Base-by-base conservation (phyloP, 2,888 invertebrate genomes). In the Apodemia zela region DNA sequence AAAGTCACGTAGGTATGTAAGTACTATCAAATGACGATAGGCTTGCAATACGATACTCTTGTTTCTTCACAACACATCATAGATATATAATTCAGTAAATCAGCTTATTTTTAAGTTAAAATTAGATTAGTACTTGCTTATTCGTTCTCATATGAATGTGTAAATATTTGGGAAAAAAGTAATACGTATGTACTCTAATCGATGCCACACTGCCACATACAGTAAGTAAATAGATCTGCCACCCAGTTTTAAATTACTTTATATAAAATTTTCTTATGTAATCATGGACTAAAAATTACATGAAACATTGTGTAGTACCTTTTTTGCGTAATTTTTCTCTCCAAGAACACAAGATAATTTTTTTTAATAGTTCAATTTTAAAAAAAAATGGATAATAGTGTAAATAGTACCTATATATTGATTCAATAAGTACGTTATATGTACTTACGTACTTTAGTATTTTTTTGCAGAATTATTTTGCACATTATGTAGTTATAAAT, bases 21-120 rank as follows among this genome's bases (percentile, higher is more conserved):
- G 54, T 29, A 57, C 54, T 29, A 57, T 57, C 54, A 29, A 57
- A 29, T 57, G 25, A 57, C 54, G 54, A 57, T 57, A 57, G 54
- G n/a, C 54, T 57, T 29, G n/a, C 29, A 29, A 25, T 25, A 29
- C 18, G 54, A 29, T 57, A 57, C 25, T 57, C 25, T 54, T 8
- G 25, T 57, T 57, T 57, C n/a, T 57, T 29, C 57, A 57, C 57
- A 29, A 29, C n/a, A 54, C 6, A 57, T 29, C 7, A n/a, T 1
- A n/a, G 15, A 25, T 29, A 29, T 3, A 57, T 57, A 25, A n/a
- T 29, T 29, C 15, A 29, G 13, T 2, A 57, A 57, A 15, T 25
- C 11, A 17, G 15, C 7, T 15, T 29, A 57, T 11, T 29, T 57
- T n/a, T 57, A 25, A 29, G 54, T n/a, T 47, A 45, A 47, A 47